These are phyloP conservation scores for Rugalucina vietnamica DNA, from an alignment of 2,888 invertebrate species.

Conservation along the genomic window DNA sequence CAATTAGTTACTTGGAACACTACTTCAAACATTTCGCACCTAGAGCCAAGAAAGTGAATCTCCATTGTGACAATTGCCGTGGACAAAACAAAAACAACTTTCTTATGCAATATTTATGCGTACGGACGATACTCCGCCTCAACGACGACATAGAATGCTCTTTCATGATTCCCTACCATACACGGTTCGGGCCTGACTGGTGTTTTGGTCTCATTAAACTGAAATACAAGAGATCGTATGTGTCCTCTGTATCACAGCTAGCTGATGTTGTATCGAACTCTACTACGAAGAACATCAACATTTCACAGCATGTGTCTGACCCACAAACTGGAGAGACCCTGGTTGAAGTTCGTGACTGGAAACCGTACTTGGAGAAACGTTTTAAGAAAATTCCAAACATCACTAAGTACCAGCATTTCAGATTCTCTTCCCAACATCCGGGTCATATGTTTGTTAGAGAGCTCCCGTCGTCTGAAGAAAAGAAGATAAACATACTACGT, in stretches of 20 bases:
- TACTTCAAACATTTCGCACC: not conserved
- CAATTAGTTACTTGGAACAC: not conserved
- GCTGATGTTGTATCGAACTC: not conserved
- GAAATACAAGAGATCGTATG: not conserved
- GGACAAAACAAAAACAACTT: not conserved
- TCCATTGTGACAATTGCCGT: not conserved
- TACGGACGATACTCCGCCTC: not conserved
- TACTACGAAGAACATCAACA: not conserved
- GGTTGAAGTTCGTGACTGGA: too few relatives aligned
- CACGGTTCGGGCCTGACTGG: not conserved
- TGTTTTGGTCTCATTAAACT: not conserved
- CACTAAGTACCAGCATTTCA: too few relatives aligned
- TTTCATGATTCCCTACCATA: not conserved
- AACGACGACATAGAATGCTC: constrained; percentile 1
- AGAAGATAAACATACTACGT: not conserved
- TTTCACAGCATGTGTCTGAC: not conserved
- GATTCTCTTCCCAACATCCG: too few relatives aligned
- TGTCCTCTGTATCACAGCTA: not conserved
- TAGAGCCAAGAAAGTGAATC: not conserved
- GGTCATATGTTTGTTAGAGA: too few relatives aligned
- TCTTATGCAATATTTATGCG: too few relatives aligned
- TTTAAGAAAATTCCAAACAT: too few relatives aligned
- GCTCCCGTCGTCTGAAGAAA: not conserved
- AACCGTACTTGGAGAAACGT: too few relatives aligned
- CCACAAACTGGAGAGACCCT: too few relatives aligned